These are phyloP conservation scores for Lamellibrachia satsuma DNA, from an alignment of 2,888 invertebrate genomes.

Conservation along the genomic window DNA sequence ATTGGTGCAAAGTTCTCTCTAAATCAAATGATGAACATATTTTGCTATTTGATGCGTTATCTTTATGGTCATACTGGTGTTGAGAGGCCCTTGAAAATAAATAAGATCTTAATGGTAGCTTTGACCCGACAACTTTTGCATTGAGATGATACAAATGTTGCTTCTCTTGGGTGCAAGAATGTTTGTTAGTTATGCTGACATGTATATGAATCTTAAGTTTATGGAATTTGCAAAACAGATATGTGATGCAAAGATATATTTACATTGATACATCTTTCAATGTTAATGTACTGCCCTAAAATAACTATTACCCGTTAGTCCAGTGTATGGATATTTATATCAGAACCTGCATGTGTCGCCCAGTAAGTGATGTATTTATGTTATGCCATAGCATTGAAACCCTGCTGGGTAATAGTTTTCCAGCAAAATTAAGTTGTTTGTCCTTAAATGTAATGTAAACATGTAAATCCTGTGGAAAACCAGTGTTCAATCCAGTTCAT, in stretches of 20 bases:
- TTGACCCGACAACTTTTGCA: background rate
- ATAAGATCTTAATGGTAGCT: background rate
- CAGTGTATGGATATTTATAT: background rate
- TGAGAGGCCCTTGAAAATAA: background rate
- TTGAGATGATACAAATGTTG: background rate
- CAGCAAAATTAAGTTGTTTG: background rate
- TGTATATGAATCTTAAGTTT: background rate
- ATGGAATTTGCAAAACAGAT: background rate
- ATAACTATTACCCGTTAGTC: background rate
- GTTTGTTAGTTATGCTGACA: background rate
- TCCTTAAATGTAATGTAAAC: background rate
- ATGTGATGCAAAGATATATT: background rate
- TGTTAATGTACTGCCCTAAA: background rate
- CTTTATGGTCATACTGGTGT: background rate
- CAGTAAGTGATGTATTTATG: background rate
- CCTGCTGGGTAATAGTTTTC: background rate
- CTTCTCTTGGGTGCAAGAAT: background rate
- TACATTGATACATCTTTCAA: background rate
- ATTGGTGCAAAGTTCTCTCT: background rate
- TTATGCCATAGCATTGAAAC: background rate
- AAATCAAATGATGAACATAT: background rate
- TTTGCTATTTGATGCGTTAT: background rate
- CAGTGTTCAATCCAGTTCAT: background rate
- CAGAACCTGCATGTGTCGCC: background rate
- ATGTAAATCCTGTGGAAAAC: background rate